Conservation (phyloP, 2,888 invertebrate species). For the Troides aeacus region DNA sequence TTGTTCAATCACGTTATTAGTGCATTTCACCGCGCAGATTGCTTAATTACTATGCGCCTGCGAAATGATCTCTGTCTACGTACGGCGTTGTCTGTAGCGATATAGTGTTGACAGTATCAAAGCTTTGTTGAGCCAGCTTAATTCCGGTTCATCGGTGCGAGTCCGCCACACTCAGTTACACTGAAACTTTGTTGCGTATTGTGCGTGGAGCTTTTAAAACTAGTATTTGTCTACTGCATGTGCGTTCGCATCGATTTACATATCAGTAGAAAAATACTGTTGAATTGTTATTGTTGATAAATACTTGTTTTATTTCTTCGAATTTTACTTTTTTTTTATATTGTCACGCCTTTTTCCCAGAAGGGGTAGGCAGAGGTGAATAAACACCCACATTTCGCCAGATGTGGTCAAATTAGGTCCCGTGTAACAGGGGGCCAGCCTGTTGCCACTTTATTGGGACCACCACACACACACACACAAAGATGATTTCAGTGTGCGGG, state of each 20-base stretch:
- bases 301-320: background rate
- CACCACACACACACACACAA: no score
- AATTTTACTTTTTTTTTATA: no score
- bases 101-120: slow-evolving; percentile 41
- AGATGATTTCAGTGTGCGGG: no score
- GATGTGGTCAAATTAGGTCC: no score
- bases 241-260: no score
- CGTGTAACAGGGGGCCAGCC: no score
- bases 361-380: no score
- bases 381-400: no score
- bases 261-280: background rate
- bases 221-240: background rate
- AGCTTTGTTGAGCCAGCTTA: slow-evolving; percentile 42
- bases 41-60: slow-evolving; percentile 23
- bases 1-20: slow-evolving; percentile 11
- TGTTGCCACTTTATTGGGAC: no score
- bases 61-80: slow-evolving; percentile 19
- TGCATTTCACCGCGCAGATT: slow-evolving; percentile 14
- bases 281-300: background rate
- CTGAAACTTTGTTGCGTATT: slow-evolving; percentile 35
- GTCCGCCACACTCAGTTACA: slow-evolving; percentile 37
- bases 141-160: slow-evolving; percentile 43
- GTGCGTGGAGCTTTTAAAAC: slow-evolving; percentile 23
- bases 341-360: no score
- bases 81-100: slow-evolving; percentile 29